Evolutionary conservation across 2,797 vertebrate genomes (phyloP).

Genomic region (Hafferia zeledoni): DNA sequence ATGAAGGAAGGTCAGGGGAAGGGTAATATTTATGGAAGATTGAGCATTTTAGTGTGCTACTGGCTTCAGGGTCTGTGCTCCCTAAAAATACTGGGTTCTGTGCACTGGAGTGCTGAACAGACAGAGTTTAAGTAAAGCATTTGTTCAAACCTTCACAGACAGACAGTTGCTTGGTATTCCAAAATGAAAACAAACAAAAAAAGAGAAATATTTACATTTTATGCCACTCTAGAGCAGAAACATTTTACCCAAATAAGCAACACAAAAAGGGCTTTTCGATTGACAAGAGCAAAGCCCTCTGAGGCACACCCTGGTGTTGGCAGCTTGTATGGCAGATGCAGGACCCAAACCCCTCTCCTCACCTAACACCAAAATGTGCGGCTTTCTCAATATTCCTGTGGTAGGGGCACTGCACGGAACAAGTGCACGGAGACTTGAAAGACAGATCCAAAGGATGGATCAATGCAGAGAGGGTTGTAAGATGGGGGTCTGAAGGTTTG

Average conservation of each 20-base stretch:
- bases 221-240: not conserved
- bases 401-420: not conserved
- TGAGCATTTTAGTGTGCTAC: slow-evolving; percentile 60
- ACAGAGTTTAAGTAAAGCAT: not conserved
- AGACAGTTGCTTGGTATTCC: not conserved
- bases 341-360: not conserved
- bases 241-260: not conserved
- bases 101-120: slow-evolving; percentile 36
- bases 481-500: not conserved
- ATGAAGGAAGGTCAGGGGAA: slow-evolving; percentile 71
- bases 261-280: not conserved
- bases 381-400: not conserved
- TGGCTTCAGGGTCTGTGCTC: slow-evolving; percentile 43
- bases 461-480: not conserved
- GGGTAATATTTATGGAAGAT: slow-evolving; percentile 67
- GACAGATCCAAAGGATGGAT: not conserved
- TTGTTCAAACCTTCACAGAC: slow-evolving; percentile 6
- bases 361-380: not conserved
- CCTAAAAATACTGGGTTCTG: slow-evolving; percentile 22
- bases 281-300: not conserved
- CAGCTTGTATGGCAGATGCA: accelerated
- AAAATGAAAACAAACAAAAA: not conserved
- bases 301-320: not conserved
- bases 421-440: not conserved
- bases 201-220: not conserved